Base-by-base conservation (phyloP, 2,797 vertebrate species). In the Enteromius radiatus region DNA sequence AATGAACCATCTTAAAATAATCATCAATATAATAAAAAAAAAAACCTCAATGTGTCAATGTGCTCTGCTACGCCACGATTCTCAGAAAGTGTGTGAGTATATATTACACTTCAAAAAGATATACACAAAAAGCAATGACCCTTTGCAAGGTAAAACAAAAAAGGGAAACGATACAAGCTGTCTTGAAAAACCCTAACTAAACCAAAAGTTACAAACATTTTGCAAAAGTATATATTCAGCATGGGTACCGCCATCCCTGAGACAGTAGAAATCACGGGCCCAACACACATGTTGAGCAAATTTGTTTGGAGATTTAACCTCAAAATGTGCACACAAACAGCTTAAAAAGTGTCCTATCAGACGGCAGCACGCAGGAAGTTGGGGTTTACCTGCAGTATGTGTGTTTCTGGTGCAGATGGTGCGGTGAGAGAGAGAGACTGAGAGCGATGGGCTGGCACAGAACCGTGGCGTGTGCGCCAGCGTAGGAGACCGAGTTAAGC, bases 401-500 rank as follows among this genome's bases (percentile, higher is more conserved):
- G 92, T 54, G 92, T 92, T 89, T 89, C 87, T 87, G 64, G 79
- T 92, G 93, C 87, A 90, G 94, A 94, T 92, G 80, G 92, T 92
- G 85, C 4, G 91, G 91, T 90, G 88, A 93, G 92, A 91, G 71
- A 68, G 26, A 69, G 28, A 83, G 74, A 84, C 33, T 52, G 82
- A 78, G 84, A 47, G 81, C 59, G 71, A 82, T 78, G 83, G 65
- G 76, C 77, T 88, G 87, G 87, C 87, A 88, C 80, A 77, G 74
- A 41, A 70, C 12, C 9, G 63, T 69, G 78, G 78, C 15, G 26
- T 74, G 76, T 14, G 88, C 88, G 92, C 91, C 93, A 94, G 83
- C 90, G 92, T 92, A 91, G 90, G 89, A 85, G 82, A 71, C 86
- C 59, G 92, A 92, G 92, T 94, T 95, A 94, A 92, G 91, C 84